Conservation (phyloP, 2,888 invertebrate species). For the Himalopsyche anomala region DNA sequence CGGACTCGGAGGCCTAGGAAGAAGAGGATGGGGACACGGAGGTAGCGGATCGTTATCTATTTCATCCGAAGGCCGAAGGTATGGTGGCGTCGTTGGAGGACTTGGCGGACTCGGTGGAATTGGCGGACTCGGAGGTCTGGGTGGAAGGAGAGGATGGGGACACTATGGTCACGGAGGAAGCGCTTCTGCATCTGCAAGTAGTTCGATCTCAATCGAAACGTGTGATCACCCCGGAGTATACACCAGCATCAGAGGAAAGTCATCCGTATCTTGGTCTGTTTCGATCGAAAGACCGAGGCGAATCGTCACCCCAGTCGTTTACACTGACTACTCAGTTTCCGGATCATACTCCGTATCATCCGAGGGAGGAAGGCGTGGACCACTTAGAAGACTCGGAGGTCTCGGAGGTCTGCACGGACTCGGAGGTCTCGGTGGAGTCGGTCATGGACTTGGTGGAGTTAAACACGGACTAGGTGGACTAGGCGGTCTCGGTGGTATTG, state of each 20-base stretch:
- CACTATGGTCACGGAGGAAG: too few species aligned
- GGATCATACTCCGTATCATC: background rate
- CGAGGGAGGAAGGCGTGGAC: background rate
- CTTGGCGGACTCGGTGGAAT: constrained; percentile 31
- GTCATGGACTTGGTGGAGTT: background rate
- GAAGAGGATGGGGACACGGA: constrained; percentile 33
- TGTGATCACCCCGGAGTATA: too few species aligned
- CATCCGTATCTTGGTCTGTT: too few species aligned
- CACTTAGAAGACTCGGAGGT: background rate
- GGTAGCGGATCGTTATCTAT: constrained; percentile 15
- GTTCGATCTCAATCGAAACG: too few species aligned
- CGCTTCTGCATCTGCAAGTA: too few species aligned
- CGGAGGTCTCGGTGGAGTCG: background rate
- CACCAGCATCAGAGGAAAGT: too few species aligned
- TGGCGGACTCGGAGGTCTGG: constrained; percentile 7
- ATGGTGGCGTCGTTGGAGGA: background rate
- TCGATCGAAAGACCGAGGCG: too few species aligned
- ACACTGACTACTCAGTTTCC: background rate
- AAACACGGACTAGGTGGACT: background rate
- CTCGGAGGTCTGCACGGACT: background rate
- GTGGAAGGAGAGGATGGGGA: too few species aligned
- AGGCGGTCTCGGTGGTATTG: background rate
- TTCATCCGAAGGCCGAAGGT: constrained; percentile 7
- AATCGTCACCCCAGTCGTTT: too few species aligned
- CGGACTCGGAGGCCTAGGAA: background rate